Conservation (phyloP, 2,113 vertebrate species). For the Cinclus mexicanus region DNA sequence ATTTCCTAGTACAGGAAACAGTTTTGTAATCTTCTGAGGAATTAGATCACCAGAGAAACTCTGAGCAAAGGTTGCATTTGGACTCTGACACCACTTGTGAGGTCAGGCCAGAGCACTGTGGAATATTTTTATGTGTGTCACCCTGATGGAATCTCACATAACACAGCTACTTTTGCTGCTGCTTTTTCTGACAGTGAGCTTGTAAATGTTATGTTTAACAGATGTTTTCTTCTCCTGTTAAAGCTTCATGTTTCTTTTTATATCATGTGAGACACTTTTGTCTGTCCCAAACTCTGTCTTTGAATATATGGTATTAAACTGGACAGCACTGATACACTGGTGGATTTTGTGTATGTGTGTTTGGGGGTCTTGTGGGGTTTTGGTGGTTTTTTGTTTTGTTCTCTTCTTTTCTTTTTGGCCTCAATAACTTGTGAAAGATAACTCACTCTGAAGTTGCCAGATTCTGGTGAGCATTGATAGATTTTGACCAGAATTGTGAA, state of each 20-base stretch:
- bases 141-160: background rate
- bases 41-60: background rate
- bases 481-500: background rate
- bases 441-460: background rate
- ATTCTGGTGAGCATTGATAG: background rate
- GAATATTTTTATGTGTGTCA: rapidly evolving
- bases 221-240: background rate
- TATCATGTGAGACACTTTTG: background rate
- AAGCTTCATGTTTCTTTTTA: background rate
- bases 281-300: background rate
- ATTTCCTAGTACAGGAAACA: background rate
- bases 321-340: background rate
- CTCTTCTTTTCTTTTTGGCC: background rate
- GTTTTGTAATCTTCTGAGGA: background rate
- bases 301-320: background rate
- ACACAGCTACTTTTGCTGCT: background rate
- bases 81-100: background rate
- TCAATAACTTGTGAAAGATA: background rate
- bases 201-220: background rate
- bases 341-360: background rate
- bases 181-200: background rate
- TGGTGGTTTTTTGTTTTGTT: background rate
- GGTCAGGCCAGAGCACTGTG: background rate
- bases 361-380: background rate
- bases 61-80: background rate